phyloP scores from a whole-genome alignment of 2,888 invertebrate genomes.

The Apamea anceps region DNA sequence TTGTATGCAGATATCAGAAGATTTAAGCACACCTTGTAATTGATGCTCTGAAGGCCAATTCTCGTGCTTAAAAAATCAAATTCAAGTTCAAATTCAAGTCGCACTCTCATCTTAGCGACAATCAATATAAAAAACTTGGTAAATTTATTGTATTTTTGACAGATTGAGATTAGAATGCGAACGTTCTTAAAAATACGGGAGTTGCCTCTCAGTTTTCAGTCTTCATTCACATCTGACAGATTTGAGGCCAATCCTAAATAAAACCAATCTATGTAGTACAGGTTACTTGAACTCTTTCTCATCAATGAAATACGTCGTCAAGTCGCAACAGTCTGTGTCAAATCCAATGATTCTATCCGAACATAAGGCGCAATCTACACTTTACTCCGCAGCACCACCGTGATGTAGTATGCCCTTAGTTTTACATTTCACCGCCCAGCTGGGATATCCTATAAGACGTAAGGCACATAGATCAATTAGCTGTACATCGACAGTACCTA shows the following conservation, averaged over 20 bases:
- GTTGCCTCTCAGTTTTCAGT: not conserved
- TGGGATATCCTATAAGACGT: not conserved
- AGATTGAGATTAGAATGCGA: too few relatives aligned
- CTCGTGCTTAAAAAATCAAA: too few relatives aligned
- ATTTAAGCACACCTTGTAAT: not conserved
- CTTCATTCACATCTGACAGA: not conserved
- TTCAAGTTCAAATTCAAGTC: too few relatives aligned
- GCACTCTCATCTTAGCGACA: too few relatives aligned
- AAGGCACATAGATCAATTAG: conserved; percentile 26
- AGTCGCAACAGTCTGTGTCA: not conserved
- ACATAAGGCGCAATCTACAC: not conserved
- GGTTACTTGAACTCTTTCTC: not conserved
- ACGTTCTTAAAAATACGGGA: too few relatives aligned
- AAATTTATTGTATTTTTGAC: too few relatives aligned
- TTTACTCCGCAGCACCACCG: not conserved
- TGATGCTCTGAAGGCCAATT: too few relatives aligned
- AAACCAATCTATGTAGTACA: too few relatives aligned
- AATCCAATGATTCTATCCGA: not conserved
- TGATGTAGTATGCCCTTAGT: not conserved
- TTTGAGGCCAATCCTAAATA: not conserved
- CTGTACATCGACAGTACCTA: not conserved
- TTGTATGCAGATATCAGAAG: too few relatives aligned
- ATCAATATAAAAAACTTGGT: too few relatives aligned
- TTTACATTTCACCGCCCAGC: conserved; percentile 15
- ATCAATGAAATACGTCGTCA: not conserved